These are phyloP conservation scores for Philantomba maxwellii DNA, from an alignment of 2,113 vertebrate genomes.

Conservation along the genomic window DNA sequence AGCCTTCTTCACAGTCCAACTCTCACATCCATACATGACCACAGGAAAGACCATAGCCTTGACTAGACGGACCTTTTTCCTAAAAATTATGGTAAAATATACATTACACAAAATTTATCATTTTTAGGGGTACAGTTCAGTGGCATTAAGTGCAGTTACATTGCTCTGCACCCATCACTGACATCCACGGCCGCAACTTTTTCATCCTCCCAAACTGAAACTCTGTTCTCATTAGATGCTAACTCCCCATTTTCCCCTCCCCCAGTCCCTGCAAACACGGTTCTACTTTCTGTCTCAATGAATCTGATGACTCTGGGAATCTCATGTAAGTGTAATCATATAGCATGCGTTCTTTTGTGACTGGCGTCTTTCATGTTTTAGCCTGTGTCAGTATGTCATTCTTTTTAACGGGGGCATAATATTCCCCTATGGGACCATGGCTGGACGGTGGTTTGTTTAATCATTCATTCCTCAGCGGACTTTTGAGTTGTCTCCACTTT, in stretches of 20 bases:
- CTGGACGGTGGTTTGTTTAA: neutral
- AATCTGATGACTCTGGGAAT: neutral
- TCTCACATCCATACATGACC: too few relatives aligned
- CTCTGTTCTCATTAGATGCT: neutral
- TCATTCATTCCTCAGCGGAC: neutral
- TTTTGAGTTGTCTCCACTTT: neutral
- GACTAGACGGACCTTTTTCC: too few relatives aligned
- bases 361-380: neutral
- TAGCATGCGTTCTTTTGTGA: neutral
- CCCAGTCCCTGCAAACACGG: rapidly evolving
- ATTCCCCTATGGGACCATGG: neutral
- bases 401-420: neutral
- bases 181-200: neutral
- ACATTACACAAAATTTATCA: neutral
- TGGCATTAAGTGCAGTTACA: neutral
- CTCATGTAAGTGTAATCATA: neutral
- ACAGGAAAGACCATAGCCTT: too few relatives aligned
- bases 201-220: neutral
- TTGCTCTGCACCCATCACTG: neutral
- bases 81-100: neutral
- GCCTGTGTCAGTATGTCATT: neutral
- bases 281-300: neutral
- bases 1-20: too few relatives aligned
- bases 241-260: too few relatives aligned
- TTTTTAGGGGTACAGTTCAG: neutral